Evolutionary conservation across 2,797 vertebrate species (phyloP).

Genomic region (Rhynchonycteris naso): DNA sequence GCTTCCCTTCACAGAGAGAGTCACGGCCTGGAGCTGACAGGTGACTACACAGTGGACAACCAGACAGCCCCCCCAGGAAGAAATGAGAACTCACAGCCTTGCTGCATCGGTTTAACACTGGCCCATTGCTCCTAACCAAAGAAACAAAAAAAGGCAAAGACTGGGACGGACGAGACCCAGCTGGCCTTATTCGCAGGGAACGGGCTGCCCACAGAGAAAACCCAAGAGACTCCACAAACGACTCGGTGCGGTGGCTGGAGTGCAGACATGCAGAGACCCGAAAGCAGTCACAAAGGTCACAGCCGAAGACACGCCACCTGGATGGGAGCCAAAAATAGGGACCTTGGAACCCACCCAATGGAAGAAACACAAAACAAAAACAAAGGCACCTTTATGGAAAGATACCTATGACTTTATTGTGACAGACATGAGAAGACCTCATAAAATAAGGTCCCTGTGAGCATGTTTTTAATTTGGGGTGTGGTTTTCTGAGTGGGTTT

Average conservation of each 20-base stretch:
- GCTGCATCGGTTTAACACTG: too few species aligned
- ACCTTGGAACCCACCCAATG: not conserved
- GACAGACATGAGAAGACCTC: not conserved
- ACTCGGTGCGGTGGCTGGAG: not conserved
- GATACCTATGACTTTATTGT: not conserved
- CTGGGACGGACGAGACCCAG: not conserved
- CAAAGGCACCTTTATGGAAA: not conserved
- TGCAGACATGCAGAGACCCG: not conserved
- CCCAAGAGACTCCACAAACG: not conserved
- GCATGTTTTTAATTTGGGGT: not conserved
- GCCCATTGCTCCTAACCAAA: too few species aligned
- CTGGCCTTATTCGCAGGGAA: not conserved
- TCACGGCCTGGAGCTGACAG: too few species aligned
- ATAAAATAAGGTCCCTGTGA: not conserved
- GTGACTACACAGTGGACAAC: too few species aligned
- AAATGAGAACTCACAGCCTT: too few species aligned
- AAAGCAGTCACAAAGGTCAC: not conserved
- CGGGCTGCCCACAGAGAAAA: not conserved
- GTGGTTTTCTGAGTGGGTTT: not conserved
- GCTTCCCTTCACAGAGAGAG: too few species aligned
- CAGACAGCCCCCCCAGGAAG: too few species aligned
- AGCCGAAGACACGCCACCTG: not conserved
- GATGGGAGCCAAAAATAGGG: not conserved
- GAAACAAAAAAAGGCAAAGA: too few species aligned
- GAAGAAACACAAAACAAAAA: not conserved